Evolutionary conservation across 2,797 vertebrate genomes (phyloP), one percentile per base, ranked within the genome.

Genomic region (Anableps anableps): DNA sequence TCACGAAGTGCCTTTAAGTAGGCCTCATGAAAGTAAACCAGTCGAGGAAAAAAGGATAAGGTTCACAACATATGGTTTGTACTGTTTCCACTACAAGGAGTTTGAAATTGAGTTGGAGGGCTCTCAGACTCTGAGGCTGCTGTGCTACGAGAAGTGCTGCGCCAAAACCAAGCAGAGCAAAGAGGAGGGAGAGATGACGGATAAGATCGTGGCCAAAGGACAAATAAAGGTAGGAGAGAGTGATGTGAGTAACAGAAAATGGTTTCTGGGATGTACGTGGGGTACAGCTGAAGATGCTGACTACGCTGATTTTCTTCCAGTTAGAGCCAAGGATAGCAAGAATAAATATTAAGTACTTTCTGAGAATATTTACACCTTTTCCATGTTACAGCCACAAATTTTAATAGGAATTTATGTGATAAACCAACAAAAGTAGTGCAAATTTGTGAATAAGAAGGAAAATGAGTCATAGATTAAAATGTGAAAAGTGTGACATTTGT

Each of bases 31-130:
- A 53, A 53, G 72, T 1, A 51, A 66, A 55, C 17, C 26, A 31
- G 55, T 58, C 16, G 2, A 0, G 55, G 26, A 13, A 58, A 10
- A 58, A 2, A 11, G 13, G 66, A 70, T 41, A 6, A 43, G 23
- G 38, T 16, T 45, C 41, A 70, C n/a, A 45, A 23, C 21, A 87
- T 2, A 1, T 29, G 58, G 2, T 0, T 43, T 34, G 53, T 34
- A 80, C 21, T 77, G 62, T 80, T 85, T 88, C 78, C 36, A n/a
- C 80, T 47, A 10, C 76, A 95, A 95, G 98, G 98, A 99, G 93
- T 99, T 99, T 86, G 98, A 99, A 93, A 99, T 99, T 0, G 98
- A 99, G 88, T 95, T 99, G 88, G 98, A 99, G 89, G 98, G 98
- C 80, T 99, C 98, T 1, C 98, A 99, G 72, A 98, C 97, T 0